Conservation (phyloP, 2,113 vertebrate genomes). For the Stomatorhinus ivindoensis region DNA sequence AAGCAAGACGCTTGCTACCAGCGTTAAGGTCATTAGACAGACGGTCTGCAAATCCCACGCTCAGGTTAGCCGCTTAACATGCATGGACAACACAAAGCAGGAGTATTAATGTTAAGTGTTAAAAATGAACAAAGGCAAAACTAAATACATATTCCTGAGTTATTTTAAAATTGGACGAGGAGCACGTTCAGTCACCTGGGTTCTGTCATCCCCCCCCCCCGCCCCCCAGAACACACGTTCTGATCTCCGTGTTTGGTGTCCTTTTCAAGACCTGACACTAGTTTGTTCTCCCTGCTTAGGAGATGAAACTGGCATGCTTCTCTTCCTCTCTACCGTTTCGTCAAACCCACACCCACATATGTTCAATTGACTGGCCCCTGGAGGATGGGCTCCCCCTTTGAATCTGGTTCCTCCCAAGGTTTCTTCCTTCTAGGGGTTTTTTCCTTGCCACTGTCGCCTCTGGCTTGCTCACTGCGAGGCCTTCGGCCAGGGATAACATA, state of each 20-base stretch:
- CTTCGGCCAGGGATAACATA: background rate
- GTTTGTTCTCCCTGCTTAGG: background rate
- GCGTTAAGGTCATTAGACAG: background rate
- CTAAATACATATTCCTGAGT: background rate
- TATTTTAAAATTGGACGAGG: background rate
- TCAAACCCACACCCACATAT: background rate
- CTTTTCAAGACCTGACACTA: background rate
- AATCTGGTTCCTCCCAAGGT: background rate
- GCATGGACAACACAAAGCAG: background rate
- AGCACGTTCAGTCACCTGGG: background rate
- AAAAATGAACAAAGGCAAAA: background rate
- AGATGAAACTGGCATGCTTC: background rate
- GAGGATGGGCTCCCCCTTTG: background rate
- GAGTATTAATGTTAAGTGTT: background rate
- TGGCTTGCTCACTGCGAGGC: background rate
- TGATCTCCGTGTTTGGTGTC: background rate
- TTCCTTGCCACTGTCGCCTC: background rate
- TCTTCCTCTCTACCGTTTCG: background rate
- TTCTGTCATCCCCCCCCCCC: background rate
- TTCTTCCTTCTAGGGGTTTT: background rate
- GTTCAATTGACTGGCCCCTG: background rate
- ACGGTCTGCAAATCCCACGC: background rate
- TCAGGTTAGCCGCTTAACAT: background rate
- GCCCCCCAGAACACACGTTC: background rate
- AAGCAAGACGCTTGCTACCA: background rate